A percentile compares a stretch with the other conserved stretches of the same genome.
Evolutionary conservation across 1,140 invertebrate genomes (phyloP).

Genomic region (Belonocnema kinseyi): DNA sequence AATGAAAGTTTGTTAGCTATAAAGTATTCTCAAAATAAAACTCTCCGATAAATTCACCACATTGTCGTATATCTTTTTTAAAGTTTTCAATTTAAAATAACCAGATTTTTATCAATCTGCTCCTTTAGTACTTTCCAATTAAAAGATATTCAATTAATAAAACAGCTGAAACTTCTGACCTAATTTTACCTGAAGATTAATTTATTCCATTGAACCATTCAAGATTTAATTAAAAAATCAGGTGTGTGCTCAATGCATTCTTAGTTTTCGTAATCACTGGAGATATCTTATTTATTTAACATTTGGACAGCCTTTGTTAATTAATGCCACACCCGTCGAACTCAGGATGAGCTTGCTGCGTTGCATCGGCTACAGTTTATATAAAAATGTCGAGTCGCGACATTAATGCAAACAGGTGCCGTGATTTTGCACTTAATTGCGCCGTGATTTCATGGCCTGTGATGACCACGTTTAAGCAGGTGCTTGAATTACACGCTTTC

Average conservation of each 20-base stretch:
- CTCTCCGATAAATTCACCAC: too few species aligned
- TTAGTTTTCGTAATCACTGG: not conserved
- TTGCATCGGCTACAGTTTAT: not conserved
- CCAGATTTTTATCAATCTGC: too few species aligned
- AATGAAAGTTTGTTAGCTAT: too few species aligned
- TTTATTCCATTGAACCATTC: not conserved
- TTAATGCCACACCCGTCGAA: not conserved
- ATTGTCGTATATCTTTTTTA: too few species aligned
- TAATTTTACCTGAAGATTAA: not conserved
- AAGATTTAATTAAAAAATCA: slow-evolving; percentile 17
- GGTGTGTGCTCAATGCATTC: not conserved
- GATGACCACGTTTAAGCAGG: slow-evolving; percentile 7
- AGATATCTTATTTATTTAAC: not conserved
- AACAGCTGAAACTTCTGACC: slow-evolving; percentile 3
- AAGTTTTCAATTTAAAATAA: too few species aligned
- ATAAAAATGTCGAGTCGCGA: not conserved
- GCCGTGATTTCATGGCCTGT: too few species aligned
- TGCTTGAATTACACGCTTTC: slow-evolving; percentile 23
- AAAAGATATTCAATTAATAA: too few species aligned
- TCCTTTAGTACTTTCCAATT: not conserved
- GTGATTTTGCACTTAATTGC: slow-evolving; percentile 14
- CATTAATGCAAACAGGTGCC: slow-evolving; percentile 3
- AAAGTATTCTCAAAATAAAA: too few species aligned
- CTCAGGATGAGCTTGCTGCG: not conserved
- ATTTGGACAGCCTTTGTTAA: not conserved